Evolutionary conservation across 2,888 invertebrate species (phyloP).

Genomic region (Meandrusa payeni): DNA sequence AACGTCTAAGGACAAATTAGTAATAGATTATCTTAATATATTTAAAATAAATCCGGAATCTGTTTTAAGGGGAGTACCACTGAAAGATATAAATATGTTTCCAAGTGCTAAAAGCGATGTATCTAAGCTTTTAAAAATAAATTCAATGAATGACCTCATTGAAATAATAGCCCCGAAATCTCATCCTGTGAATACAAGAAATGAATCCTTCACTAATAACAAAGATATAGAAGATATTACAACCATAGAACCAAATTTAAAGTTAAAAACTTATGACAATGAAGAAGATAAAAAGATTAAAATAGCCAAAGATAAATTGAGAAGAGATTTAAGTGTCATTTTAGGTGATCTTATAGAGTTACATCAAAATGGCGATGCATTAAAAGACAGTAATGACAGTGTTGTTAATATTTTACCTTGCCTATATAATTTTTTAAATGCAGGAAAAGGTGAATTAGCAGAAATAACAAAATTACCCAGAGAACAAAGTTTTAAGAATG

Average conservation of each 20-base stretch:
- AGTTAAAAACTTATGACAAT: background rate
- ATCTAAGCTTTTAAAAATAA: constrained; percentile 63
- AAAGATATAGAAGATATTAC: background rate
- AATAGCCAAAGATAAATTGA: constrained; percentile 55
- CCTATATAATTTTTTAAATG: constrained; percentile 54
- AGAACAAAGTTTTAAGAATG: constrained; percentile 35
- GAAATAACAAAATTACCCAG: constrained; percentile 16
- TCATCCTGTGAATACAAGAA: constrained; percentile 7
- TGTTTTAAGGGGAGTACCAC: constrained; percentile 37
- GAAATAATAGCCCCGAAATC: constrained; percentile 36
- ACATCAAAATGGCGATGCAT: constrained; percentile 41
- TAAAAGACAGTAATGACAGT: constrained; percentile 39
- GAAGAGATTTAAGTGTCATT: constrained; percentile 58
- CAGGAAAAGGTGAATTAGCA: constrained; percentile 28
- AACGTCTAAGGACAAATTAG: constrained; percentile 58
- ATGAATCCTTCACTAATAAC: background rate
- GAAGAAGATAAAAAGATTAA: constrained; percentile 30
- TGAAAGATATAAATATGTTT: constrained; percentile 27
- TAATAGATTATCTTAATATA: constrained; percentile 58
- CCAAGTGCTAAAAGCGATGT: constrained; percentile 55
- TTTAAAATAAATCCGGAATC: constrained; percentile 54
- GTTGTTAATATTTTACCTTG: constrained; percentile 60
- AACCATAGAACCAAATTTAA: background rate
- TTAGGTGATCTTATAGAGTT: constrained; percentile 60
- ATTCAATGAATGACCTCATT: constrained; percentile 58